phyloP scores from a whole-genome alignment of 1,140 invertebrate species.

The Heliconius hermathena region DNA sequence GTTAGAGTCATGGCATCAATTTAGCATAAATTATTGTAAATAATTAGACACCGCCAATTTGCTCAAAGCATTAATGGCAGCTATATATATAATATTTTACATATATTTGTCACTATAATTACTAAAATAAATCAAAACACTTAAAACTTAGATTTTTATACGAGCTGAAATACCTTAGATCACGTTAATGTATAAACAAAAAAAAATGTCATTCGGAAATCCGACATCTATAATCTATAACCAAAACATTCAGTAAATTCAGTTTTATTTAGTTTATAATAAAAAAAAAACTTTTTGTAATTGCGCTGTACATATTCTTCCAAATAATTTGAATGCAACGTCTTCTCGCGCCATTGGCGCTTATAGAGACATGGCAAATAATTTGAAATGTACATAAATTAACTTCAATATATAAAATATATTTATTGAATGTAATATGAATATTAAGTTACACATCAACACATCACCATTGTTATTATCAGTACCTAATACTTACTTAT shows the following conservation, averaged over 20 bases:
- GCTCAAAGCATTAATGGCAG: neutral
- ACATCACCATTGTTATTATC: too few relatives aligned
- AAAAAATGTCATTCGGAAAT: too few relatives aligned
- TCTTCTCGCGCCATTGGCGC: neutral
- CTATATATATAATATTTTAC: neutral
- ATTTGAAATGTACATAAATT: slow-evolving; percentile 1
- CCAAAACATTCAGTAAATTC: too few relatives aligned
- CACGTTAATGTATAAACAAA: too few relatives aligned
- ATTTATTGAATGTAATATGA: too few relatives aligned
- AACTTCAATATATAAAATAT: neutral
- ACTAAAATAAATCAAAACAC: neutral
- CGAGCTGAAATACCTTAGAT: neutral
- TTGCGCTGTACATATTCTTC: neutral
- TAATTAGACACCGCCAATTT: neutral
- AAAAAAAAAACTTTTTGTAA: too few relatives aligned
- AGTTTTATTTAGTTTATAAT: too few relatives aligned
- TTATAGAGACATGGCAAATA: neutral
- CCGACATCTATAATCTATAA: too few relatives aligned
- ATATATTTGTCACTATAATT: neutral
- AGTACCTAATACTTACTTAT: too few relatives aligned
- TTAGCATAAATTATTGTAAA: neutral
- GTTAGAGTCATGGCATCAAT: neutral
- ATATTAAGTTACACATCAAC: too few relatives aligned
- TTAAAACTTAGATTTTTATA: neutral
- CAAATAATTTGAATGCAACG: neutral